Evolutionary conservation across 1,140 invertebrate species (phyloP), one percentile per base, ranked within the genome.

Genomic region (Dryas iulia): DNA sequence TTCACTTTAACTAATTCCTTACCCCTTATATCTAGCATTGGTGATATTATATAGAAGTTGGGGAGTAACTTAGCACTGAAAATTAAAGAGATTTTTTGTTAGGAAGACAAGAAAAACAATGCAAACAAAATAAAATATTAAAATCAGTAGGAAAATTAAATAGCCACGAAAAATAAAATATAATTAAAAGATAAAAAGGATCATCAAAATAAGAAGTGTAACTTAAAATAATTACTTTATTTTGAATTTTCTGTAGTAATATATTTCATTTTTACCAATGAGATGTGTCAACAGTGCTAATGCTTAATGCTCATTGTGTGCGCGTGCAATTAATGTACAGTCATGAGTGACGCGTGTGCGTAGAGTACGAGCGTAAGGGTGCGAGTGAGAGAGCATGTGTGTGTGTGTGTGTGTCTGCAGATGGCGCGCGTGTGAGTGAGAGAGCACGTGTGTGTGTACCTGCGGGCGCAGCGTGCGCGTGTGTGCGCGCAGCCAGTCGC

Each of bases 401-500:
- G 14, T 1, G n/a, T 35, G 33, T 11, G 33, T 4, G 12, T 35
- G 33, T 14, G 12, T 31, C 4, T 35, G 33, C 14, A 14, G 12
- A n/a, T 35, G 10, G 12, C 31, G 31, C 12, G 10, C 10, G n/a
- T n/a, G n/a, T n/a, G n/a, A 33, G 10, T 11, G 10, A 33, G 31
- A 8, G n/a, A 4, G 33, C 14, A 6, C 14, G 33, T 7, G 33
- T 18, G 31, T 21, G 5, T 28, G 39, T 77, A 92, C 91, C 85
- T 89, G 86, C 25, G 90, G 89, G 6, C 84, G 76, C 72, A 82
- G 70, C 25, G 89, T 83, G 47, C 89, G 78, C n/a, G 84, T 89
- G 77, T 93, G 92, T 14, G 89, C 79, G 4, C 94, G 87, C 23
- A 96, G 89, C 93, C 94, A 95, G 11, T 96, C 95, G 57, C 94